Conservation (phyloP, 2,797 vertebrate species). For the Atherinosoma microstoma region DNA sequence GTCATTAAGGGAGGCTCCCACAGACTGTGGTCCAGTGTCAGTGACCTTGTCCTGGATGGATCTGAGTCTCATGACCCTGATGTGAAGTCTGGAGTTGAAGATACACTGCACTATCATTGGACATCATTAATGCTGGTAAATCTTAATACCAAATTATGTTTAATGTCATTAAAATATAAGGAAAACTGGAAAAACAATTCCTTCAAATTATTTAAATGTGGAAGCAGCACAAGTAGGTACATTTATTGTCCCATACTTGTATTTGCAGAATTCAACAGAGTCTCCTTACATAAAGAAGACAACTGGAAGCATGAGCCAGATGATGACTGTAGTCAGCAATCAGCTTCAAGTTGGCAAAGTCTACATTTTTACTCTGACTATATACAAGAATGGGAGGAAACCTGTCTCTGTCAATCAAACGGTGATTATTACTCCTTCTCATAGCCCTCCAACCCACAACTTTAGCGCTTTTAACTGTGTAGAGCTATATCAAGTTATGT, state of each 20-base stretch:
- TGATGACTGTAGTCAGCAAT: conserved; percentile 58
- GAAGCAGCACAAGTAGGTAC: not conserved
- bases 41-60: conserved; percentile 83
- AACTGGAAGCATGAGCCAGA: conserved; percentile 48
- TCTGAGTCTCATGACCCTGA: conserved; percentile 84
- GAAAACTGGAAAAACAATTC: not conserved
- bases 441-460: not conserved
- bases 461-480: not conserved
- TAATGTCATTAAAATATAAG: not conserved
- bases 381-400: conserved; percentile 75
- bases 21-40: conserved; percentile 73
- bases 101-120: conserved; percentile 80
- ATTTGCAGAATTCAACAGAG: conserved; percentile 59
- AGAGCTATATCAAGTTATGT: not conserved
- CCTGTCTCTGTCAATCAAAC: conserved; percentile 74
- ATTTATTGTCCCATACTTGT: not conserved
- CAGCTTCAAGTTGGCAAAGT: conserved; percentile 57
- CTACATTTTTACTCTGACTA: conserved; percentile 79
- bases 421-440: not conserved
- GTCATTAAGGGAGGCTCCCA: conserved; percentile 83
- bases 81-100: conserved; percentile 41
- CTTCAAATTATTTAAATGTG: not conserved
- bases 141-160: not conserved
- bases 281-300: conserved; percentile 23
- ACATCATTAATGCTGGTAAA: conserved; percentile 61